Percentiles rank a stretch among this genome's conserved stretches.
Conservation (phyloP, 2,888 invertebrate genomes). For the Yponomeuta malinellus region DNA sequence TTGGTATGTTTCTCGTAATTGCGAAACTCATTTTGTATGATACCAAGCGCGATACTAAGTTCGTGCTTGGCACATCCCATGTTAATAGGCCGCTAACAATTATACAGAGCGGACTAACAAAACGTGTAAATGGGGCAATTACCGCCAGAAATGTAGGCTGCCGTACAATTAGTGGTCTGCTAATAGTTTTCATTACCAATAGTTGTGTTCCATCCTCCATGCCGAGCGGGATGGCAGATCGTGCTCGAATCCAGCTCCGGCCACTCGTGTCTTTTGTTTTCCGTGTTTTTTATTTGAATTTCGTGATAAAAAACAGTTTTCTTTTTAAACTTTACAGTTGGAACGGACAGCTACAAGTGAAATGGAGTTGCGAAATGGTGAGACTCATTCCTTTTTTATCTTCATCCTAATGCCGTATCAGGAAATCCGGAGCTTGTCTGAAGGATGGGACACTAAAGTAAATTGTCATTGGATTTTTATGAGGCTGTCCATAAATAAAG, state of each 20-base stretch:
- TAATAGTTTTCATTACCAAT: conserved; percentile 73
- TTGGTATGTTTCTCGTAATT: not conserved
- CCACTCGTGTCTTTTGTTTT: conserved; percentile 39
- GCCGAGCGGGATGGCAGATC: conserved; percentile 51
- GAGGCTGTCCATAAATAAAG: conserved; percentile 28
- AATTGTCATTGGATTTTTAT: conserved; percentile 12
- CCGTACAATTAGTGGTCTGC: conserved; percentile 69
- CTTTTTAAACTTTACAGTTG: conserved; percentile 15
- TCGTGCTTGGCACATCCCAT: conserved; percentile 52
- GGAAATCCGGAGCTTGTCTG: conserved; percentile 11
- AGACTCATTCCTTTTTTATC: conserved; percentile 17
- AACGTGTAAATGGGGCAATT: conserved; percentile 75
- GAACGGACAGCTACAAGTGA: conserved; percentile 9
- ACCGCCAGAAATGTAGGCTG: conserved; percentile 71
- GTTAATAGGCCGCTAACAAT: conserved; percentile 60
- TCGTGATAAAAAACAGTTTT: not conserved
- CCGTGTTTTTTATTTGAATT: conserved; percentile 19
- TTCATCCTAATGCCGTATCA: conserved; percentile 1
- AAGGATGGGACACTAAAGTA: conserved; percentile 5
- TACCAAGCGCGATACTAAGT: conserved; percentile 1
- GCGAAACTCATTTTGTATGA: not conserved
- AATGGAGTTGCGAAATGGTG: conserved; percentile 17
- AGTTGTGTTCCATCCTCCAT: conserved; percentile 49
- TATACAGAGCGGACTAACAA: conserved; percentile 68
- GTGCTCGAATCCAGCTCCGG: conserved; percentile 53